Evolutionary conservation across 2,888 invertebrate genomes (phyloP), one percentile per base, ranked within the genome.

Genomic region (Neoaliturus tenellus): DNA sequence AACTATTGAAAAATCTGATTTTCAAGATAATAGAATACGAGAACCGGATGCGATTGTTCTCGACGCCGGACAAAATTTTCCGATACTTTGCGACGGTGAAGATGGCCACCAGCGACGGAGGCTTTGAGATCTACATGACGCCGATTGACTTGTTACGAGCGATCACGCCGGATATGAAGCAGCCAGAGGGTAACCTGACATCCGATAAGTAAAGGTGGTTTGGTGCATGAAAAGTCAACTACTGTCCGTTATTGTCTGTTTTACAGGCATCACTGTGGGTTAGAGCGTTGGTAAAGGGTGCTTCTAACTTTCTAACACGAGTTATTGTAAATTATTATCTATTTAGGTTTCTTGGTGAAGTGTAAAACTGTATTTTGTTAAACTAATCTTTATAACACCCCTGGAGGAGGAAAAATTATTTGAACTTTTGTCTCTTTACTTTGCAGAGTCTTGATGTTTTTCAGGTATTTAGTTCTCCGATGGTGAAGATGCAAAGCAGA

Each of bases 61-160:
- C 98, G n/a, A 98, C 98, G 51, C 99, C 99, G 78, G 99, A 99
- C 92, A 99, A 99, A 93, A 98, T 99, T 90, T 99, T 99, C 92
- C 95, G 99, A 87, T 99, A 99, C 92, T 99, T 99, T 93, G 99
- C 99, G 67, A 99, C 99, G 28, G 94, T 99, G 88, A 96, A 96
- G 92, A 92, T 98, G 85, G 91, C 93, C 85, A 92, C 92, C 89
- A 91, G 92, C 87, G 93, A 94, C 87, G 92, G 91, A 87, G 93
- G 94, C 83, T 62, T 31, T 14, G 96, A 97, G 90, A 94, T 97
- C 87, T 98, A 94, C 90, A 99, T 99, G 99, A 99, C 98, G 73
- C 99, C 99, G 67, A 97, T 98, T 91, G 99, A 99, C 92, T 98
- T 99, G 92, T 93, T 99, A 87, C 93, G 99, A 89, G 98, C 98